Percentiles rank a stretch among this genome's conserved stretches.
phyloP scores from a whole-genome alignment of 1,140 invertebrate species.

The Armadillidium nasatum region DNA sequence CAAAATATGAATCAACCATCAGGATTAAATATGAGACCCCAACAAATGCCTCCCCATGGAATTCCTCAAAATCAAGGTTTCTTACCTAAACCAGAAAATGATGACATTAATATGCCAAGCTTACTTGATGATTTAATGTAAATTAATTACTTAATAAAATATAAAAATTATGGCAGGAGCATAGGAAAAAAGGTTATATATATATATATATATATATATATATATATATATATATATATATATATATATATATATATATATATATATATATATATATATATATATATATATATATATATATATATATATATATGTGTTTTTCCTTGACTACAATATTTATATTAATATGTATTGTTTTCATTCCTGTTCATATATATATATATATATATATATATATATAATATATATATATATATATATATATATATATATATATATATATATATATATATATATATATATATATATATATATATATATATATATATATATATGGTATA shows the following conservation, averaged over 20 bases:
- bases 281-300: slow-evolving; percentile 6
- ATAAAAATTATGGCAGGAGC: no score
- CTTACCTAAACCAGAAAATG: background rate
- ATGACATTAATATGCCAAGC: background rate
- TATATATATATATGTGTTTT: slow-evolving; percentile 4
- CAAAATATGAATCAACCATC: background rate
- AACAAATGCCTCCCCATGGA: background rate
- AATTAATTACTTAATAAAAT: background rate
- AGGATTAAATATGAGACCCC: background rate
- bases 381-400: no score
- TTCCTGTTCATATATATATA: no score
- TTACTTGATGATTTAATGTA: slow-evolving; percentile 2
- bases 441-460: no score
- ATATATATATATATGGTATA: no score
- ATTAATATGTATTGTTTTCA: background rate
- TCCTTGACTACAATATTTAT: background rate
- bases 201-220: background rate
- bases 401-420: no score
- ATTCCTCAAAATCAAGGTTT: background rate
- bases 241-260: slow-evolving; percentile 11
- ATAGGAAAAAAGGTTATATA: no score
- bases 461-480: no score
- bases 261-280: slow-evolving; percentile 11
- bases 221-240: slow-evolving; percentile 13
- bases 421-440: no score